Percentiles rank a stretch among this genome's conserved stretches.
phyloP scores from a whole-genome alignment of 2,113 vertebrate genomes.

The Fregata magnificens region DNA sequence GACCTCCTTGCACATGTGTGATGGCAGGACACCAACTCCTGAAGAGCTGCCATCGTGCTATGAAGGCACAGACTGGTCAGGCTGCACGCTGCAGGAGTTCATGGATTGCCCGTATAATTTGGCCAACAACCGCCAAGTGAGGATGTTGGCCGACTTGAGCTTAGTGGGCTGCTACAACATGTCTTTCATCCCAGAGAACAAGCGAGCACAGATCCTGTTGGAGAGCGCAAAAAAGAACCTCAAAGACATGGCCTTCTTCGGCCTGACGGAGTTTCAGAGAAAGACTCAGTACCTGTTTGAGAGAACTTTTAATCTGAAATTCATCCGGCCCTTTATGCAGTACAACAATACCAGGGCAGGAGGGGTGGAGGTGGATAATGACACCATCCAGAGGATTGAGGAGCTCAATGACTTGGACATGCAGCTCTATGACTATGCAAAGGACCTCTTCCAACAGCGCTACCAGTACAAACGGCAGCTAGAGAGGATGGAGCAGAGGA shows the following conservation, averaged over 20 bases:
- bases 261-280: conserved; percentile 97
- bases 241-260: conserved; percentile 98
- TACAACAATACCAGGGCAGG: conserved; percentile 97
- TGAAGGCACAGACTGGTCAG: conserved; percentile 96
- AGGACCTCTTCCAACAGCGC: conserved; percentile 97
- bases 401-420: conserved; percentile 98
- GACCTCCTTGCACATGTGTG: conserved; percentile 98
- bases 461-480: conserved; percentile 95
- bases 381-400: conserved; percentile 91
- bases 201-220: conserved; percentile 91
- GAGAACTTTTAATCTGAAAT: conserved; percentile 93
- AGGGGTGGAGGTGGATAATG: conserved; percentile 91
- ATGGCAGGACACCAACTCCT: conserved; percentile 93
- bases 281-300: conserved; percentile 99
- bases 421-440: conserved; percentile 98
- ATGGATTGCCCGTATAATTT: conserved; percentile 98
- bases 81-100: conserved; percentile 97
- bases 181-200: conserved; percentile 94
- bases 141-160: conserved; percentile 96
- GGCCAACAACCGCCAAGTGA: conserved; percentile 96
- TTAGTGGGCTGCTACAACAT: conserved; percentile 99
- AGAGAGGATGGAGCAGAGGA: conserved; percentile 91
- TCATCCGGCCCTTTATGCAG: conserved; percentile 98
- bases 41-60: conserved; percentile 97
- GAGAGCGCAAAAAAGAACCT: conserved; percentile 99